Evolutionary conservation across 2,113 vertebrate genomes (phyloP).

Genomic region (Rhineura floridana): DNA sequence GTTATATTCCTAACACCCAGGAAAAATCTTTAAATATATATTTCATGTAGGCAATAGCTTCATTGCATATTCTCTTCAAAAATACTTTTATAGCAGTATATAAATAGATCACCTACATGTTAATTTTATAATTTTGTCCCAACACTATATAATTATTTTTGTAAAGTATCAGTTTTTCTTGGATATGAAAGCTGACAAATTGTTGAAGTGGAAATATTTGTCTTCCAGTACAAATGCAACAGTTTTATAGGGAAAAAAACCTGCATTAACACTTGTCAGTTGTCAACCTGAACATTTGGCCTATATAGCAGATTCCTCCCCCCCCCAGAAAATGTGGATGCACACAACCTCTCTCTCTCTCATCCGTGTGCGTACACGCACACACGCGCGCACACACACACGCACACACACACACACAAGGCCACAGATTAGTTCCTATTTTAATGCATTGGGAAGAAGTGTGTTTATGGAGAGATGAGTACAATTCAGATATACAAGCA

Average conservation of each 20-base stretch:
- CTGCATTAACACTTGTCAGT: conserved; percentile 70
- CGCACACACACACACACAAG: conserved; percentile 68
- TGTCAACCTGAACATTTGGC: conserved; percentile 77
- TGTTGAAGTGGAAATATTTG: conserved; percentile 73
- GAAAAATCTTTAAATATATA: conserved; percentile 81
- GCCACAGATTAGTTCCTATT: conserved; percentile 79
- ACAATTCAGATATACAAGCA: conserved; percentile 74
- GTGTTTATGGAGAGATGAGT: conserved; percentile 61
- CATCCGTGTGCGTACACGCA: conserved; percentile 52
- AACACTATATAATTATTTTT: conserved; percentile 75
- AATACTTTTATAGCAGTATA: conserved; percentile 79
- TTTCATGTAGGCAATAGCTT: conserved; percentile 77
- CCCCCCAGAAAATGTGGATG: conserved; percentile 51
- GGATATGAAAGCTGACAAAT: conserved; percentile 75
- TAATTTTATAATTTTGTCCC: conserved; percentile 71
- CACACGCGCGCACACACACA: conserved; percentile 50
- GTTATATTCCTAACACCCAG: conserved; percentile 73
- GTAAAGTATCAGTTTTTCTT: conserved; percentile 63
- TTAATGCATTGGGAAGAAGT: conserved; percentile 65
- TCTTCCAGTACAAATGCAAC: conserved; percentile 69
- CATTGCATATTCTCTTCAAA: conserved; percentile 79
- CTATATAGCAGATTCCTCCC: conserved; percentile 72
- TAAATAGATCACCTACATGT: conserved; percentile 77
- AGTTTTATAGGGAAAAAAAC: conserved; percentile 63
- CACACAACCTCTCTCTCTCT: conserved; percentile 43